A percentile compares a stretch with the other conserved stretches of the same genome.
phyloP scores from a whole-genome alignment of 2,888 invertebrate genomes.

The Ellobium chinense region DNA sequence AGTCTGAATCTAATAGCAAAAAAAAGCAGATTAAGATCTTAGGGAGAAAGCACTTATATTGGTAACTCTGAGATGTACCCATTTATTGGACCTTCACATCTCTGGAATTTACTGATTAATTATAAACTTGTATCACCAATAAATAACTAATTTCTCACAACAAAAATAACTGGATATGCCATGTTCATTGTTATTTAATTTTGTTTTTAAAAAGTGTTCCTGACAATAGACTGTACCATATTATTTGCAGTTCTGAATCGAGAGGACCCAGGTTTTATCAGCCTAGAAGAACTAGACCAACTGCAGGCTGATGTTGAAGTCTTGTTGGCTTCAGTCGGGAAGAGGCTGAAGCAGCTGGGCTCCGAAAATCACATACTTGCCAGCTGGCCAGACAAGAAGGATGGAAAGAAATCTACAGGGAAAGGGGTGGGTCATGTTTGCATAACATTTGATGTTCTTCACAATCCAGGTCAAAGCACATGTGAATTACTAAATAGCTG shows the following conservation, averaged over 20 bases:
- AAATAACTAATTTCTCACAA: too few species aligned
- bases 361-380: conserved; percentile 75
- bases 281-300: conserved; percentile 92
- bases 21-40: too few species aligned
- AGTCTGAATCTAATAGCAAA: too few species aligned
- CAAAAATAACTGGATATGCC: too few species aligned
- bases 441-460: background rate
- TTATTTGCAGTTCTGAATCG: conserved; percentile 69
- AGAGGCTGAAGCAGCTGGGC: conserved; percentile 88
- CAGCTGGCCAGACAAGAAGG: conserved; percentile 81
- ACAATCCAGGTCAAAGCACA: background rate
- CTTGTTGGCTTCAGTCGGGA: conserved; percentile 89
- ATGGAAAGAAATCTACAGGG: conserved; percentile 54
- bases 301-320: conserved; percentile 93
- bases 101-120: too few species aligned
- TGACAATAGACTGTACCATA: too few species aligned
- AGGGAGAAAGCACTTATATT: too few species aligned
- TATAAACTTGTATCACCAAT: too few species aligned
- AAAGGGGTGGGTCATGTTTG: conserved; percentile 43
- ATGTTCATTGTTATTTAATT: too few species aligned
- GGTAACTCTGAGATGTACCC: too few species aligned
- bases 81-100: too few species aligned
- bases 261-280: conserved; percentile 87
- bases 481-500: background rate
- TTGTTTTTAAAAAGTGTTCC: too few species aligned